These are phyloP conservation scores for Progne subis DNA, from an alignment of 2,113 vertebrate genomes.

Conservation along the genomic window DNA sequence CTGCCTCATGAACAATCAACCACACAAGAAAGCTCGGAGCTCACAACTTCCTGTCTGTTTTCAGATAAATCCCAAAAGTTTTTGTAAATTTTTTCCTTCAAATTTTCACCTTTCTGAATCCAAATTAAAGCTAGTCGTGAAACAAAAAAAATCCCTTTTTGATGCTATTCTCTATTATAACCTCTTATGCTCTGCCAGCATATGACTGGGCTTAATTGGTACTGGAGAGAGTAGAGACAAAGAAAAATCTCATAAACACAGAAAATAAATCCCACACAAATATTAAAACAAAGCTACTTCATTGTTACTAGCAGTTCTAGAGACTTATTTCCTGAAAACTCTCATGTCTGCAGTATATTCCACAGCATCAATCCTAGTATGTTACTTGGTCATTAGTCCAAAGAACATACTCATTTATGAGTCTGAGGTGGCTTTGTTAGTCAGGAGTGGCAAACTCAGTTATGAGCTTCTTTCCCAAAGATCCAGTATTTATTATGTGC, in stretches of 20 bases:
- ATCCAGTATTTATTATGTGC: not conserved
- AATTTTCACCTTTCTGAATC: not conserved
- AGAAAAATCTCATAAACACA: slow-evolving; percentile 28
- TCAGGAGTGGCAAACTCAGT: not conserved
- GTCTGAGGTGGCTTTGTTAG: not conserved
- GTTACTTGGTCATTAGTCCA: not conserved
- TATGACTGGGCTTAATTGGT: not conserved
- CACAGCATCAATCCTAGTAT: not conserved
- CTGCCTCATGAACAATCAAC: not conserved
- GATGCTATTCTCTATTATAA: not conserved
- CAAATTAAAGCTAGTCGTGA: not conserved
- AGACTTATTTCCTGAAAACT: slow-evolving; percentile 33
- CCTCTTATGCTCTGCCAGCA: not conserved
- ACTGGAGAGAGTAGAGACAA: not conserved
- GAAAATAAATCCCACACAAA: slow-evolving; percentile 12
- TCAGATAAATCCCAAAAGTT: not conserved
- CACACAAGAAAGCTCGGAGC: not conserved
- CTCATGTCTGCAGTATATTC: not conserved
- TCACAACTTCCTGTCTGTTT: not conserved
- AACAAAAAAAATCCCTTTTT: not conserved
- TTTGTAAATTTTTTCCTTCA: not conserved
- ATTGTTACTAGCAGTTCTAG: not conserved
- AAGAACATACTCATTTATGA: not conserved
- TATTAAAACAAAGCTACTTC: slow-evolving; percentile 26
- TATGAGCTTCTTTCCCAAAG: not conserved